Base-by-base conservation (phyloP, 2,113 vertebrate genomes). In the Empidonax alnorum region DNA sequence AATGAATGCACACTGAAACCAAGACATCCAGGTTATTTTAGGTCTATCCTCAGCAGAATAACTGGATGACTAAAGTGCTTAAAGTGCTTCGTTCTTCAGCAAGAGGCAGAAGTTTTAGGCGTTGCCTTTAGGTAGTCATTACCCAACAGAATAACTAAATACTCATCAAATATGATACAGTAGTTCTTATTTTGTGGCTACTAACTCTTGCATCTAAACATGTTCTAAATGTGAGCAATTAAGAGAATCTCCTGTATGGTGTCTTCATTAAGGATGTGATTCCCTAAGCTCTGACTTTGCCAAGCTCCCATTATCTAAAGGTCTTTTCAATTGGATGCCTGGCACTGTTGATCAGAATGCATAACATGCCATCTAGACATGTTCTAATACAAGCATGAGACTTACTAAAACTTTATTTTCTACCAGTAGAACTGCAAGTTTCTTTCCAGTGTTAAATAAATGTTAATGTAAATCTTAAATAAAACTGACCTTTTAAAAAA, bases 21-120 rank as follows among this genome's bases (percentile, higher is more conserved):
- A 94, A 96, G 96, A 94, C 79, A 96, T 91, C 52, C 58, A 65
- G 80, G 66, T 92, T 98, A 96, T 97, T 98, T 98, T 94, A 90
- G 94, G 75, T 73, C 55, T 77, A 88, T 75, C 77, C 76, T 79
- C 27, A 74, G 84, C 41, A 95, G 87, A 91, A 84, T 77, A 94
- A 97, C 77, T 90, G 76, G 21, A 44, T 97, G 92, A 96, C 93
- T 96, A 42, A 89, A 94, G 49, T 82, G n/a, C 24, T 81, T 74
- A 46, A 89, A 81, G 83, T 69, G 63, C 41, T 93, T 93, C 95
- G 49, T 94, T 95, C 41, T 76, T 96, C 56, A 39, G 44, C 16
- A 69, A 67, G 68, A 39, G 49, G 17, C 11, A 41, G 59, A 87
- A 77, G 53, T 73, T 89, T 63, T 68, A 83, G 31, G 18, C 47